A percentile compares a stretch with the other conserved stretches of the same genome.
These are phyloP conservation scores for Toxotes chatareus DNA, from an alignment of 2,113 vertebrate species.

Conservation along the genomic window DNA sequence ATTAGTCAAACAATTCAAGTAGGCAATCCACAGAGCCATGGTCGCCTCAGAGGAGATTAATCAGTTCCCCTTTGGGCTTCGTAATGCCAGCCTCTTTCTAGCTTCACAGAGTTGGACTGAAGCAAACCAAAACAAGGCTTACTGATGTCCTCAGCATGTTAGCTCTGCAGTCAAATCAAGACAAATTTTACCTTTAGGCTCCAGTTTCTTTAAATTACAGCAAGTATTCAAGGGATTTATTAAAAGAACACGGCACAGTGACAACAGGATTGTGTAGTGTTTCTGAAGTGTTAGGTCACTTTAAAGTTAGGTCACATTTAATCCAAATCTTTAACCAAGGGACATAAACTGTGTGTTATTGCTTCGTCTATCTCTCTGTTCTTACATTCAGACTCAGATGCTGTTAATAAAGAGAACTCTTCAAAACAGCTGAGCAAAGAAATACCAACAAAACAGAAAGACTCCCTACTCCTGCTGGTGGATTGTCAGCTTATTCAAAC, in stretches of 20 bases:
- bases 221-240: neutral
- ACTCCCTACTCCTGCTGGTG: slow-evolving; percentile 11
- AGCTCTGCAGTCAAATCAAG: slow-evolving; percentile 20
- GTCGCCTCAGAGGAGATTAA: slow-evolving; percentile 57
- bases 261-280: neutral
- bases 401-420: slow-evolving; percentile 68
- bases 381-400: slow-evolving; percentile 62
- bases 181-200: slow-evolving; percentile 28
- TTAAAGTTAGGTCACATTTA: neutral
- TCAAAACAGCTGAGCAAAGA: slow-evolving; percentile 69
- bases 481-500: slow-evolving; percentile 29
- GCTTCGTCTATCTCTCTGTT: neutral
- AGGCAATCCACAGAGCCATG: slow-evolving; percentile 50
- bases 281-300: neutral
- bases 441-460: slow-evolving; percentile 41
- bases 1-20: slow-evolving; percentile 66
- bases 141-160: slow-evolving; percentile 52
- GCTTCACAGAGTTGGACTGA: slow-evolving; percentile 46
- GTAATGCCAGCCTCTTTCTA: slow-evolving; percentile 46
- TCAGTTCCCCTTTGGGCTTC: slow-evolving; percentile 47
- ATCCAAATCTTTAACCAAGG: slow-evolving; percentile 10
- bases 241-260: neutral
- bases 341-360: slow-evolving; percentile 25
- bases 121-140: slow-evolving; percentile 57
- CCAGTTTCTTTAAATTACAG: slow-evolving; percentile 22